Base-by-base conservation (phyloP, 1,140 invertebrate species). In the Eumaeus atala region DNA sequence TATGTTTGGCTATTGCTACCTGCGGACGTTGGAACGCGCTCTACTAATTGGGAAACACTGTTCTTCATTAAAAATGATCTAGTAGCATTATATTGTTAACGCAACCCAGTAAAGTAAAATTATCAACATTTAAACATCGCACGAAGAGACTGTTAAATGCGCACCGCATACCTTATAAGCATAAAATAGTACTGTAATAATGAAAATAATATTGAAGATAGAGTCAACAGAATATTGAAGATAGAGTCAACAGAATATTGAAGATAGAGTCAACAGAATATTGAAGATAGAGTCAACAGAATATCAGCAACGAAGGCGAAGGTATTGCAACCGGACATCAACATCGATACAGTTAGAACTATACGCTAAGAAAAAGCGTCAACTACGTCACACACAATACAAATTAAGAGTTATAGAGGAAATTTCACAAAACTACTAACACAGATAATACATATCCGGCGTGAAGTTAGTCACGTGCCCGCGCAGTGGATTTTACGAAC, bases 261-360 rank as follows among this genome's bases (percentile, higher is more conserved):
- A 42, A 16, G 16, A 44, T 40, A 40, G 10, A 44, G 16, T 44
- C 9, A 59, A 61, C 53, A 59, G 2, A 40, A 16, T 16, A 12
- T 16, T 42, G 9, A 42, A 16, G 16, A 44, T 40, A 40, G 10
- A 44, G 16, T 44, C 9, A 59, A 61, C 53, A 59, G 2, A 28
- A 28, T 69, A 61, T 57, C 72, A 75, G 70, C 67, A 56, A 54
- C 69, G 56, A 64, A 74, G 65, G 67, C 66, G 67, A 67, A 51
- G 54, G 61, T n/a, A 59, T 68, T 70, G 64, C 66, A 77, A 66
- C 66, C 60, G 48, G 54, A 63, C 34, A 44, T 16, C 14, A 44
- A 44, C 16, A 16, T 44, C 10, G 40, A 44, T 44, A 44, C 9
- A 44, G 7, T 44, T 44, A 44, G 5, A 44, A 44, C 40, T 44